Evolutionary conservation across 2,797 vertebrate species (phyloP).

Genomic region (Leptoclinus maculatus): DNA sequence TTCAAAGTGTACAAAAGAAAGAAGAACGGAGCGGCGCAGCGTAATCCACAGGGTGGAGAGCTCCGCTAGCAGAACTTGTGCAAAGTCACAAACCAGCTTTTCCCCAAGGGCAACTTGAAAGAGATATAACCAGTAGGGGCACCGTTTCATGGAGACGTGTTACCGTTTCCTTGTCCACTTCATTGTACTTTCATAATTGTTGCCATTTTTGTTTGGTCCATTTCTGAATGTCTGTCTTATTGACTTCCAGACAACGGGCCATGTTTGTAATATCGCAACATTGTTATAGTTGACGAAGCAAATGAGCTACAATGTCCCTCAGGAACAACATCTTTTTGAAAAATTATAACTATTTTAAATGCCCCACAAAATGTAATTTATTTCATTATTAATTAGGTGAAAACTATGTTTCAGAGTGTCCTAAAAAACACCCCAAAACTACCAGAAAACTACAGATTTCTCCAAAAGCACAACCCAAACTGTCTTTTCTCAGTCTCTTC

Average conservation of each 20-base stretch:
- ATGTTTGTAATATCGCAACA: background rate
- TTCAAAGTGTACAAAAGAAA: background rate
- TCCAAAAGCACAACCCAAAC: constrained; percentile 17
- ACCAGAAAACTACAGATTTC: constrained; percentile 17
- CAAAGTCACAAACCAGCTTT: constrained; percentile 6
- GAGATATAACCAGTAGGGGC: background rate
- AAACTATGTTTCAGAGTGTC: background rate
- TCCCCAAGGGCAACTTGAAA: background rate
- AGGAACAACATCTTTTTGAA: background rate
- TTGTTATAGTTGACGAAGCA: background rate
- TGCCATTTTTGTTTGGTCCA: background rate
- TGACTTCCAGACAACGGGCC: background rate
- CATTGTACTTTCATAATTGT: background rate
- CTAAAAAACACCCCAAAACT: background rate
- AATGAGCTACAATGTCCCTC: background rate
- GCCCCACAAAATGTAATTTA: background rate
- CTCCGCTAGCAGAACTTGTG: background rate
- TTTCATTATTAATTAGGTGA: background rate
- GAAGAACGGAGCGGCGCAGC: background rate
- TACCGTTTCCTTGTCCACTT: background rate
- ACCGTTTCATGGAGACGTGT: background rate
- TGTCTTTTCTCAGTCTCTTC: constrained; percentile 21
- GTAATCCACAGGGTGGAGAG: constrained; percentile 6
- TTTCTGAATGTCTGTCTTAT: background rate
- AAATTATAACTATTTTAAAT: background rate